Evolutionary conservation across 1,140 invertebrate genomes (phyloP).

Genomic region (Dendroctonus ponderosae): DNA sequence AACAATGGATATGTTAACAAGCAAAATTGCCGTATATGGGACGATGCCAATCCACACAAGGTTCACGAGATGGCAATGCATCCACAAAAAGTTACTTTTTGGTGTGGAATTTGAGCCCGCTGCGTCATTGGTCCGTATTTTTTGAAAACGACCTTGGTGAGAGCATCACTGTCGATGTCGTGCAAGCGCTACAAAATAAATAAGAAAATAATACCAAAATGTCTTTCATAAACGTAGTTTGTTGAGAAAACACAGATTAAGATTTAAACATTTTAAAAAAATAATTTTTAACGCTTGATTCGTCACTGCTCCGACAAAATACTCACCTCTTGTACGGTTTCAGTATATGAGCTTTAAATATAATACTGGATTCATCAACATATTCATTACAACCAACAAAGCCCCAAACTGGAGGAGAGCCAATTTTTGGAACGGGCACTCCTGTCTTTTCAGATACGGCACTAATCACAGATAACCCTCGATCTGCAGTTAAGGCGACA

Average conservation of each 20-base stretch:
- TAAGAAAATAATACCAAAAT: too few species aligned
- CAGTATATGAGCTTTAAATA: constrained; percentile 52
- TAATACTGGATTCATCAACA: constrained; percentile 52
- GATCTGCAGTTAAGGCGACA: constrained; percentile 54
- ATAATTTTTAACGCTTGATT: background rate
- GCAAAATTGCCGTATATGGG: too few species aligned
- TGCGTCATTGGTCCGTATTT: too few species aligned
- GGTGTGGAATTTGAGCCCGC: too few species aligned
- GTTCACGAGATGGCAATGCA: too few species aligned
- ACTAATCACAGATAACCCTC: constrained; percentile 50
- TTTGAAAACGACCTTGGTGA: too few species aligned
- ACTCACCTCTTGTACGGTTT: constrained; percentile 47
- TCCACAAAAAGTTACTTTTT: too few species aligned
- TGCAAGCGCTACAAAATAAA: too few species aligned
- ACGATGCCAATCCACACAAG: too few species aligned
- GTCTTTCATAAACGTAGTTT: too few species aligned
- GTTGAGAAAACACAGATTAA: background rate
- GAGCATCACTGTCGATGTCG: too few species aligned
- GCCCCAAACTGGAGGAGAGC: constrained; percentile 58
- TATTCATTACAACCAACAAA: constrained; percentile 55
- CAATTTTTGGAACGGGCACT: constrained; percentile 51
- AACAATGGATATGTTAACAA: too few species aligned
- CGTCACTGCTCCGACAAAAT: background rate
- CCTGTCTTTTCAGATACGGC: constrained; percentile 49
- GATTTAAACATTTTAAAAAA: background rate